These are phyloP conservation scores for Escarpia spicata DNA, from an alignment of 2,888 invertebrate species.

Conservation along the genomic window DNA sequence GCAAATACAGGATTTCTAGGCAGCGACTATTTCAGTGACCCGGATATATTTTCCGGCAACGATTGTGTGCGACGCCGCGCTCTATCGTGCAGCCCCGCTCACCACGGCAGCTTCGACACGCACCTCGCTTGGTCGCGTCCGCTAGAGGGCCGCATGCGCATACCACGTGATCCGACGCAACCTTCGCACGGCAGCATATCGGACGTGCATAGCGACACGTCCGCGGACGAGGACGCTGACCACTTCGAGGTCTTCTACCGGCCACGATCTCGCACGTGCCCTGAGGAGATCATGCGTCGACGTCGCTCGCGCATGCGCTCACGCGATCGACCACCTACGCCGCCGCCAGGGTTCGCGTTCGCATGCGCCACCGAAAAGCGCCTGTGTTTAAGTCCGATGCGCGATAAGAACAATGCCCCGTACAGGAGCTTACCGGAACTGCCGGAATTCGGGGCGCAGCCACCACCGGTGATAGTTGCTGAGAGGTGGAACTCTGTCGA, in stretches of 20 bases:
- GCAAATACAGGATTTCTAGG: not conserved
- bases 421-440: not conserved
- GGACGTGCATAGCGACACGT: slow-evolving; percentile 17
- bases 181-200: slow-evolving; percentile 24
- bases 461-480: not conserved
- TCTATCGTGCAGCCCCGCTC: not conserved
- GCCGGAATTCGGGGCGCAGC: not conserved
- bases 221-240: slow-evolving; percentile 24
- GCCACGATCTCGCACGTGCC: slow-evolving; percentile 30
- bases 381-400: not conserved
- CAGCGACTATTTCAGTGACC: not conserved
- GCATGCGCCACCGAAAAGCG: not conserved
- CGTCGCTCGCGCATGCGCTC: slow-evolving; percentile 25
- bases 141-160: slow-evolving; percentile 18
- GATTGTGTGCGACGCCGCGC: not conserved
- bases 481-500: not conserved
- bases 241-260: slow-evolving; percentile 23
- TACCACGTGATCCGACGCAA: slow-evolving; percentile 17
- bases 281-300: slow-evolving; percentile 27
- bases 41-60: not conserved
- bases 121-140: not conserved
- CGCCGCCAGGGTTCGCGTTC: slow-evolving; percentile 24
- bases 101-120: not conserved
- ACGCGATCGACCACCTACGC: slow-evolving; percentile 29
- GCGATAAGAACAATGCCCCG: not conserved